Conservation (phyloP, 2,888 invertebrate genomes). For the Celastrina argiolus region DNA sequence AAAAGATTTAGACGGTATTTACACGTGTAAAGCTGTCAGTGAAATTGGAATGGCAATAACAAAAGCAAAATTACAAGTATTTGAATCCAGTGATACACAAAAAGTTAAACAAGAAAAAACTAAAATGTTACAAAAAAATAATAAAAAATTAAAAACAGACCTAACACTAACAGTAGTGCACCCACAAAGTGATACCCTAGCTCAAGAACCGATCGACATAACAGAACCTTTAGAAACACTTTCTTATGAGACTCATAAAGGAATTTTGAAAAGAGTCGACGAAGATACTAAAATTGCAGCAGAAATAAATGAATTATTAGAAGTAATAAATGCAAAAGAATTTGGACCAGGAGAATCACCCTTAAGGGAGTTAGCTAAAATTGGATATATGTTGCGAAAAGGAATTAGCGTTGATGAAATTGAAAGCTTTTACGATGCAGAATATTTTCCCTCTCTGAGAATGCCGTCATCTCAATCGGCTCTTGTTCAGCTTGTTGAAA, state of each 20-base stretch:
- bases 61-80: conserved; percentile 86
- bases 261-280: conserved; percentile 73
- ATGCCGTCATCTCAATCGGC: conserved; percentile 91
- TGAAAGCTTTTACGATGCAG: conserved; percentile 86
- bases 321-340: conserved; percentile 85
- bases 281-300: conserved; percentile 79
- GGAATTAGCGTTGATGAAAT: conserved; percentile 87
- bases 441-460: conserved; percentile 87
- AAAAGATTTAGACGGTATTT: conserved; percentile 84
- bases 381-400: conserved; percentile 85
- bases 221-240: conserved; percentile 74
- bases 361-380: conserved; percentile 88
- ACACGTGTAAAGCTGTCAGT: conserved; percentile 91
- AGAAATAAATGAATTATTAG: conserved; percentile 86
- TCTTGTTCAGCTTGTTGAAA: conserved; percentile 88
- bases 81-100: conserved; percentile 66
- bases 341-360: conserved; percentile 90
- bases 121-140: conserved; percentile 49
- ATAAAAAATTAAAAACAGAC: conserved; percentile 39
- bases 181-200: neutral
- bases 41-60: conserved; percentile 89
- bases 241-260: conserved; percentile 75
- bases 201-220: conserved; percentile 43
- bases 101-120: conserved; percentile 34
- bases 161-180: neutral